These are phyloP conservation scores for Urocolius indicus DNA, from an alignment of 2,113 vertebrate species.

Conservation along the genomic window DNA sequence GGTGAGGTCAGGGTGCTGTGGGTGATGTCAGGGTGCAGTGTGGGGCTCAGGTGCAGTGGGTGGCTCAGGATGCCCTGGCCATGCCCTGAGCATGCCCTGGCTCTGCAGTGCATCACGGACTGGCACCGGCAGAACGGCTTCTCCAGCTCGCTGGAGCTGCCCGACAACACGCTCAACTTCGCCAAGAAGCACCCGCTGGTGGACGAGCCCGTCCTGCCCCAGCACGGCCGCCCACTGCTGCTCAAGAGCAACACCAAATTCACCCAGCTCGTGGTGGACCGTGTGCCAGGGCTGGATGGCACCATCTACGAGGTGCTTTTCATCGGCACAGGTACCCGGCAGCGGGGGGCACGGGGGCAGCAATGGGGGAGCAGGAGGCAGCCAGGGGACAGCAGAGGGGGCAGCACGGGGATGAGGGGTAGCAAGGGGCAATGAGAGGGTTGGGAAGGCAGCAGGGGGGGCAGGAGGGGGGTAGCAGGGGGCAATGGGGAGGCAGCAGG, in stretches of 20 bases:
- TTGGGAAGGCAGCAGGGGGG: too few species aligned
- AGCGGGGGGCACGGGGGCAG: too few species aligned
- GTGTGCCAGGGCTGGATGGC: constrained; percentile 82
- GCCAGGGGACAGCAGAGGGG: accelerated
- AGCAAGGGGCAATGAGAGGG: too few species aligned
- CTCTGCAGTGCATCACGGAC: constrained; percentile 89
- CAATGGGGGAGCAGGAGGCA: too few species aligned
- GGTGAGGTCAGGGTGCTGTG: too few species aligned
- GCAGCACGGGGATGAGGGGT: too few species aligned
- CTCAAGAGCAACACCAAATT: constrained; percentile 93
- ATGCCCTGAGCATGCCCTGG: not conserved
- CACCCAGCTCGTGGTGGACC: constrained; percentile 90
- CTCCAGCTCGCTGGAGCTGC: constrained; percentile 91
- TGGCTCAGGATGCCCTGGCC: too few species aligned
- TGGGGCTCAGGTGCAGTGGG: too few species aligned
- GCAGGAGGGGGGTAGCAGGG: too few species aligned
- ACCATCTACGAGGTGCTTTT: constrained; percentile 88
- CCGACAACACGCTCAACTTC: constrained; percentile 94
- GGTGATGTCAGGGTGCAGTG: too few species aligned
- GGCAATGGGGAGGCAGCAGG: too few species aligned
- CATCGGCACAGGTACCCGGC: constrained; percentile 88
- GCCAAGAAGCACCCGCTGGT: constrained; percentile 96
- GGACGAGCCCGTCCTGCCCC: constrained; percentile 83
- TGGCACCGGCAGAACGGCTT: constrained; percentile 87
- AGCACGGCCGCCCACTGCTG: constrained; percentile 87